phyloP scores from a whole-genome alignment of 2,888 invertebrate genomes.

The Dynastes hyllus region DNA sequence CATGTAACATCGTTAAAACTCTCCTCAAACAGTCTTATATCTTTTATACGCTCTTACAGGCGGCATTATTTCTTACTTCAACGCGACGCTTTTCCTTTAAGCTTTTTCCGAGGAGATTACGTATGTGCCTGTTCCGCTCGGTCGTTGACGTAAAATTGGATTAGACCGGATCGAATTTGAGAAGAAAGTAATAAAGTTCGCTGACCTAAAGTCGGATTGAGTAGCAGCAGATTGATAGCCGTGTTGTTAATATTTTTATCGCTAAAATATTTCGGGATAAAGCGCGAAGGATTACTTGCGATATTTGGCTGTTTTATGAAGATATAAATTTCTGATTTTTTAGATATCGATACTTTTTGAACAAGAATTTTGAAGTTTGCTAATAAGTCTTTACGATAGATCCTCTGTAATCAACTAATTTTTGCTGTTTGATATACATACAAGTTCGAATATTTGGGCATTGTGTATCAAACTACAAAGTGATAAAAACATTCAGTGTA shows the following conservation, averaged over 20 bases:
- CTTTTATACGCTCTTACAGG: neutral
- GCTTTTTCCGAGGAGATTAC: constrained; percentile 5
- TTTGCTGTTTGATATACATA: too few species aligned
- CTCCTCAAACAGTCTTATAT: constrained; percentile 15
- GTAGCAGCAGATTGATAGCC: neutral
- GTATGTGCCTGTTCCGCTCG: neutral
- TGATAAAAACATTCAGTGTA: too few species aligned
- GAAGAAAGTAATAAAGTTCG: constrained; percentile 1
- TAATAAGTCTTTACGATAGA: too few species aligned
- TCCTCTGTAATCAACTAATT: too few species aligned
- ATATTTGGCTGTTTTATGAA: too few species aligned
- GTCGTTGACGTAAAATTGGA: constrained; percentile 19
- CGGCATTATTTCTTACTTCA: constrained; percentile 17
- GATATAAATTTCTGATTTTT: too few species aligned
- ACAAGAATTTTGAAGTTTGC: neutral
- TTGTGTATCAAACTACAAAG: too few species aligned
- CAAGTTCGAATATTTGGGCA: too few species aligned
- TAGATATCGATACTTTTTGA: too few species aligned
- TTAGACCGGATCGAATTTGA: constrained; percentile 3
- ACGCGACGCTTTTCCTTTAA: neutral
- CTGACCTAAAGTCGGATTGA: constrained; percentile 14
- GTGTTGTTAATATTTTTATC: constrained; percentile 16
- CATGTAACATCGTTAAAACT: constrained; percentile 12
- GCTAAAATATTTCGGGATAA: neutral
- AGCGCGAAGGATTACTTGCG: too few species aligned